These are phyloP conservation scores for Pantala flavescens DNA, from an alignment of 1,140 invertebrate species.

Conservation along the genomic window DNA sequence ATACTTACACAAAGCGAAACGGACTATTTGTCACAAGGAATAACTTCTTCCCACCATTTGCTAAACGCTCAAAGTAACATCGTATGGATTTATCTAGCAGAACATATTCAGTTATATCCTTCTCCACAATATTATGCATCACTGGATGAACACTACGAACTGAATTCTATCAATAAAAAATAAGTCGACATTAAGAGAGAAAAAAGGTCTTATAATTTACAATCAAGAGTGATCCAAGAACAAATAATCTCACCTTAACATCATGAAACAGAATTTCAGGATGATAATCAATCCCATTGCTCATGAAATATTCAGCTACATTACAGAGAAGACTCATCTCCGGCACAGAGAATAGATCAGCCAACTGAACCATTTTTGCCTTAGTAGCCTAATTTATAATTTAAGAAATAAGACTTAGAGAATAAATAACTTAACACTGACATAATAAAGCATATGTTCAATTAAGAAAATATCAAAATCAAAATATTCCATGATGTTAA, in stretches of 20 bases:
- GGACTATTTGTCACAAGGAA: constrained; percentile 96
- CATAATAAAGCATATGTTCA: no score
- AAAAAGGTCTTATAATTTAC: neutral
- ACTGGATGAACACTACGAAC: constrained; percentile 80
- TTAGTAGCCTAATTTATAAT: constrained; percentile 48
- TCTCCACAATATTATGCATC: constrained; percentile 77
- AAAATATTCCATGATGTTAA: no score
- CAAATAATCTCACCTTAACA: constrained; percentile 58
- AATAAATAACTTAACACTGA: constrained; percentile 15
- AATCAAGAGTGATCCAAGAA: no score
- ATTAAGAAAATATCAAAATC: no score
- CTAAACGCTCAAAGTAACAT: constrained; percentile 65
- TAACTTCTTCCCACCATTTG: constrained; percentile 69
- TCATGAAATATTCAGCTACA: constrained; percentile 85
- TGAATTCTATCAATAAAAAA: constrained; percentile 56
- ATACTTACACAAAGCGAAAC: constrained; percentile 89
- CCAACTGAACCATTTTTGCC: constrained; percentile 85
- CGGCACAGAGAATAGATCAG: constrained; percentile 94
- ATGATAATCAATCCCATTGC: constrained; percentile 84
- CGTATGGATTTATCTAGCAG: constrained; percentile 63
- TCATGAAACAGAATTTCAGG: constrained; percentile 93
- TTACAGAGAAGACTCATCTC: constrained; percentile 90
- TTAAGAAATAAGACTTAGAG: constrained; percentile 18
- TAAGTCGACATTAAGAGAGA: constrained; percentile 10
- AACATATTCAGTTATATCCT: constrained; percentile 70